Conservation (phyloP, 2,797 vertebrate species). For the Rhabdomys pumilio region DNA sequence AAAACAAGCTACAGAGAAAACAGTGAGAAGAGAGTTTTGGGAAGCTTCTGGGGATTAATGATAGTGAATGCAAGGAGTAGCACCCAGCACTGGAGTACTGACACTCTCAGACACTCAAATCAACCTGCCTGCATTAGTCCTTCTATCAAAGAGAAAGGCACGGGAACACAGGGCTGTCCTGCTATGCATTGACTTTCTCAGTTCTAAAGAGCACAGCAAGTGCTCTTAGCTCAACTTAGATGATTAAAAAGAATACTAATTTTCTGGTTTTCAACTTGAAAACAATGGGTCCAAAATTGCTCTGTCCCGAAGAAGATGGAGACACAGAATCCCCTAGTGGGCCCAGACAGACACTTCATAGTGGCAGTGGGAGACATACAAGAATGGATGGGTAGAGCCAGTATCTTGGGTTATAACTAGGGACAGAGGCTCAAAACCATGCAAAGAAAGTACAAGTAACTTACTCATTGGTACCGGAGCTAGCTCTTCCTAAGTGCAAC, state of each 20-base stretch:
- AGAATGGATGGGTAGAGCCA: too few relatives aligned
- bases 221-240: not conserved
- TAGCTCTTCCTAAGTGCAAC: accelerated
- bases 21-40: too few relatives aligned
- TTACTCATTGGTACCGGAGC: not conserved
- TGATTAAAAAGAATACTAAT: not conserved
- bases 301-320: not conserved
- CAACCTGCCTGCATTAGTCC: not conserved
- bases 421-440: too few relatives aligned
- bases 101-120: not conserved
- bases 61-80: not conserved
- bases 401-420: not conserved
- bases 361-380: not conserved
- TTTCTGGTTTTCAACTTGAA: not conserved
- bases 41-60: not conserved
- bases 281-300: not conserved
- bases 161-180: too few relatives aligned
- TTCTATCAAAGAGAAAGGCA: accelerated
- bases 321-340: not conserved
- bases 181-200: accelerated
- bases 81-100: too few relatives aligned
- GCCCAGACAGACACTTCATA: not conserved
- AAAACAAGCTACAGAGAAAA: not conserved
- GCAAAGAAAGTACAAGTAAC: not conserved
- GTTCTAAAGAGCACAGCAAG: accelerated